Evolutionary conservation across 2,888 invertebrate genomes (phyloP).

Genomic region (Pandemis corylana): DNA sequence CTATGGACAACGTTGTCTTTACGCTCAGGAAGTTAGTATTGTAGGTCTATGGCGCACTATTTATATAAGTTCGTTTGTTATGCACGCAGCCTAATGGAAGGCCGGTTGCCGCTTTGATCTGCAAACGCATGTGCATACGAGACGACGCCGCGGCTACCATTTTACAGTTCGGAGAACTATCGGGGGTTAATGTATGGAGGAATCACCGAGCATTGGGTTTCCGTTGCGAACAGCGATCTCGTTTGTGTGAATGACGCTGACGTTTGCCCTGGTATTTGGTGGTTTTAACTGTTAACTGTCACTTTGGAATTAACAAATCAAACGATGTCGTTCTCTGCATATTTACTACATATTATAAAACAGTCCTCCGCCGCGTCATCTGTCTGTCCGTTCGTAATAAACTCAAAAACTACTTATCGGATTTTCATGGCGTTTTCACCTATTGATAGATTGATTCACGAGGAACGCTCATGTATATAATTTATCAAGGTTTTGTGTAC

Average conservation of each 20-base stretch:
- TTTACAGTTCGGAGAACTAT: conserved; percentile 51
- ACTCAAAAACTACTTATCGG: too few species aligned
- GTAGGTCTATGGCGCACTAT: conserved; percentile 20
- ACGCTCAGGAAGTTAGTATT: not conserved
- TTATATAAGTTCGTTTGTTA: conserved; percentile 38
- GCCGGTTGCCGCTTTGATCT: conserved; percentile 55
- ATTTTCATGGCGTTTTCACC: too few species aligned
- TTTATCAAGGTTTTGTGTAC: too few species aligned
- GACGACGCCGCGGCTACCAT: conserved; percentile 43
- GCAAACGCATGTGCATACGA: conserved; percentile 45
- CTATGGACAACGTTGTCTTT: not conserved
- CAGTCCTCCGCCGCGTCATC: too few species aligned
- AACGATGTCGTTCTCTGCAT: not conserved
- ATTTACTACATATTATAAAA: too few species aligned
- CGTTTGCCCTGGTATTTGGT: not conserved
- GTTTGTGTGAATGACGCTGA: conserved; percentile 2
- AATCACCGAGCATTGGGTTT: conserved; percentile 35
- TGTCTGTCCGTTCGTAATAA: too few species aligned
- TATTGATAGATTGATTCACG: too few species aligned
- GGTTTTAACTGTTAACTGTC: not conserved
- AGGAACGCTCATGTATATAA: too few species aligned
- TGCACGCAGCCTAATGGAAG: conserved; percentile 41
- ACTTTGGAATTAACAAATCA: not conserved
- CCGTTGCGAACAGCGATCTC: conserved; percentile 14
- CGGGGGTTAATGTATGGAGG: conserved; percentile 39